phyloP scores from a whole-genome alignment of 2,888 invertebrate genomes.

The Gibbula magus region DNA sequence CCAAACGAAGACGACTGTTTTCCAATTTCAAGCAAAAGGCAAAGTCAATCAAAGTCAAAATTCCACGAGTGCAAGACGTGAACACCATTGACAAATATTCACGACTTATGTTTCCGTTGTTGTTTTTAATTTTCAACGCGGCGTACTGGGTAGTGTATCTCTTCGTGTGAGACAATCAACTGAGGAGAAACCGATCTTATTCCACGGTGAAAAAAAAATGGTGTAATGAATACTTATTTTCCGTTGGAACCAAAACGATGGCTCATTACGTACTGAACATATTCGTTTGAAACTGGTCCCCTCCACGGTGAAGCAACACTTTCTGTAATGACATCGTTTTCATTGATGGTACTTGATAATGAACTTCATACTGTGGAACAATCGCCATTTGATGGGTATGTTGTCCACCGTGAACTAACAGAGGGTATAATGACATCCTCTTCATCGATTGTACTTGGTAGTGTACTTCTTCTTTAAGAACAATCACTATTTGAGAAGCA shows the following conservation, averaged over 20 bases:
- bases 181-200: too few species aligned
- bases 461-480: too few species aligned
- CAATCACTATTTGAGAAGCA: too few species aligned
- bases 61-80: constrained; percentile 86
- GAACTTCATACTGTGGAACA: too few species aligned
- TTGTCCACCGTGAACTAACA: too few species aligned
- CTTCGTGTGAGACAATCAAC: constrained; percentile 36
- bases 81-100: constrained; percentile 99
- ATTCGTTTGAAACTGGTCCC: not conserved
- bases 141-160: constrained; percentile 91
- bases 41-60: constrained; percentile 65
- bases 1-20: constrained; percentile 57
- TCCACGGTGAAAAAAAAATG: too few species aligned
- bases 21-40: constrained; percentile 66
- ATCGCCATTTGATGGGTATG: too few species aligned
- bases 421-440: too few species aligned
- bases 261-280: too few species aligned
- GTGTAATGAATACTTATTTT: not conserved
- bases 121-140: constrained; percentile 95
- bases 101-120: constrained; percentile 94
- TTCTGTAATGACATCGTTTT: not conserved
- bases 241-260: not conserved
- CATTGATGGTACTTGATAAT: too few species aligned
- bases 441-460: too few species aligned
- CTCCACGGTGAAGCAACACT: not conserved